Conservation (phyloP, 2,888 invertebrate genomes). For the Tetropium fuscum region DNA sequence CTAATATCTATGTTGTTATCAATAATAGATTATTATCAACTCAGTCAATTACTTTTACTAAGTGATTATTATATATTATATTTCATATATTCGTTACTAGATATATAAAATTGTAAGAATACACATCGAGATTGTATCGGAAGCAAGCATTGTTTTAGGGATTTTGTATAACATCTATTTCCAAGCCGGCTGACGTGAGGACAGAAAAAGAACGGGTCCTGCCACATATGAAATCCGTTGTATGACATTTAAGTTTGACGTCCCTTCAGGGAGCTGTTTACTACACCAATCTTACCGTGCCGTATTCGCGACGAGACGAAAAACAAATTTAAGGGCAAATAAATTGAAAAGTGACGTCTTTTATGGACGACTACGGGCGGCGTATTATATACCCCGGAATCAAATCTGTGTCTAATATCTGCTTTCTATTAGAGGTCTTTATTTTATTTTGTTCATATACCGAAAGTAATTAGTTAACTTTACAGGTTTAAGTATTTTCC, state of each 20-base stretch:
- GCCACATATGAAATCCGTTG: slow-evolving; percentile 57
- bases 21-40: too few species aligned
- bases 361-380: slow-evolving; percentile 49
- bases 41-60: too few species aligned
- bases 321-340: slow-evolving; percentile 62
- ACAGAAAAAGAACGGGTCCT: slow-evolving; percentile 32
- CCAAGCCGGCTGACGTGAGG: slow-evolving; percentile 27
- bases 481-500: too few species aligned
- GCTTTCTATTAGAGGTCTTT: slow-evolving; percentile 23
- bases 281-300: slow-evolving; percentile 62
- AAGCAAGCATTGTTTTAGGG: too few species aligned
- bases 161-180: too few species aligned
- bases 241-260: slow-evolving; percentile 65
- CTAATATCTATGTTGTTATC: too few species aligned
- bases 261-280: slow-evolving; percentile 63
- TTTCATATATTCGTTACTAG: too few species aligned
- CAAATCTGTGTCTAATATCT: slow-evolving; percentile 32
- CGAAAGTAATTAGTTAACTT: too few species aligned
- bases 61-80: too few species aligned
- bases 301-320: slow-evolving; percentile 50
- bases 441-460: too few species aligned
- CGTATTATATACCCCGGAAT: slow-evolving; percentile 43
- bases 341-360: slow-evolving; percentile 61
- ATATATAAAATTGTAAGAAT: too few species aligned
- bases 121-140: too few species aligned